Conservation (phyloP, 1,140 invertebrate genomes). For the Coptotermes formosanus region DNA sequence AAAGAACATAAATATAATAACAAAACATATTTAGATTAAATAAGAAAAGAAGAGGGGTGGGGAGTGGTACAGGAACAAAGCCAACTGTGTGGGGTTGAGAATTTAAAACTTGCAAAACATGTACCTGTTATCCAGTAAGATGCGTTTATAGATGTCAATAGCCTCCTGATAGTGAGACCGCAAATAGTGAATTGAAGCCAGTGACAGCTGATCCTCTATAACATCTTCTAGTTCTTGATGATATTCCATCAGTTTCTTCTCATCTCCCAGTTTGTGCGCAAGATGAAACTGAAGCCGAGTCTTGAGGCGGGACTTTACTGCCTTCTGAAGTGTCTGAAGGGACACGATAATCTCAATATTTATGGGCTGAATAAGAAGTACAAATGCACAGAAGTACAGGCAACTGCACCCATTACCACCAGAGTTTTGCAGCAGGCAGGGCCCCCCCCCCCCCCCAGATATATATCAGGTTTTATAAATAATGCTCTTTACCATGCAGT, state of each 20-base stretch:
- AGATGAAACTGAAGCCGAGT: slow-evolving; percentile 88
- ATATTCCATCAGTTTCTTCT: slow-evolving; percentile 75
- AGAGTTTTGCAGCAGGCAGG: too few species aligned
- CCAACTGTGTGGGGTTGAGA: too few species aligned
- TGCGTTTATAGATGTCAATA: slow-evolving; percentile 97
- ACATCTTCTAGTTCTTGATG: slow-evolving; percentile 84
- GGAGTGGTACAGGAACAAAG: too few species aligned
- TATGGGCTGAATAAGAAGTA: too few species aligned
- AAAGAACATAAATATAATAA: too few species aligned
- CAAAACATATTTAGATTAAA: too few species aligned
- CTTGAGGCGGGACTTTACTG: slow-evolving; percentile 63
- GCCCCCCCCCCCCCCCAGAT: too few species aligned
- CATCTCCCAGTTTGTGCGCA: slow-evolving; percentile 89
- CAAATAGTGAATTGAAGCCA: slow-evolving; percentile 96
- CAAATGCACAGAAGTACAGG: too few species aligned
- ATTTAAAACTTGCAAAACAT: neutral
- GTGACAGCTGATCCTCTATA: slow-evolving; percentile 90
- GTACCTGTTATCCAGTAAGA: slow-evolving; percentile 87
- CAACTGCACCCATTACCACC: too few species aligned
- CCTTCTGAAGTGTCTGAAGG: slow-evolving; percentile 55
- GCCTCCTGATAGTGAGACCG: slow-evolving; percentile 96
- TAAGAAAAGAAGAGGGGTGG: too few species aligned
- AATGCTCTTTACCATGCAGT: too few species aligned
- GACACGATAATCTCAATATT: neutral
- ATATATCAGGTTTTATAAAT: too few species aligned